phyloP scores from a whole-genome alignment of 2,797 vertebrate genomes.

The Bovichtus variegatus region DNA sequence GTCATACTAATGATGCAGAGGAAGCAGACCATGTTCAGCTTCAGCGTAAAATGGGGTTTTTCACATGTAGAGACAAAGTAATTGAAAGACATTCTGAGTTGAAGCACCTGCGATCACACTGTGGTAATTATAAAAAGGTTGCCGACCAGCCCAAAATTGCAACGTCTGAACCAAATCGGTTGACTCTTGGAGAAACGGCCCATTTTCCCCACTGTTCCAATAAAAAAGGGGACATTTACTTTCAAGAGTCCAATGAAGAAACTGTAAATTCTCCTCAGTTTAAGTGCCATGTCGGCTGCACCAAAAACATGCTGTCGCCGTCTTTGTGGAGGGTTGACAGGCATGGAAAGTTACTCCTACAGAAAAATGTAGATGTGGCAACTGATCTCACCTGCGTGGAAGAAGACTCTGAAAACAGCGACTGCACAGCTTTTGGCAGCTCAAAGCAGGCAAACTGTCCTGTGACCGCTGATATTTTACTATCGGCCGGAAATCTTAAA shows the following conservation, averaged over 20 bases:
- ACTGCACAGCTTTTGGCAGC: slow-evolving; percentile 83
- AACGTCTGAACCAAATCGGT: slow-evolving; percentile 32
- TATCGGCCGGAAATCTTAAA: slow-evolving; percentile 85
- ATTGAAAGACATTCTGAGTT: slow-evolving; percentile 88
- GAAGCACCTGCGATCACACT: slow-evolving; percentile 76
- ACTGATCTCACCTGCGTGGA: slow-evolving; percentile 87
- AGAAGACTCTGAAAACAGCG: slow-evolving; percentile 84
- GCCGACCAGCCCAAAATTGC: slow-evolving; percentile 33
- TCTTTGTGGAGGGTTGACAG: slow-evolving; percentile 87
- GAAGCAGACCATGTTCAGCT: slow-evolving; percentile 78
- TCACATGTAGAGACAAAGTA: slow-evolving; percentile 84
- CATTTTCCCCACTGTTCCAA: slow-evolving; percentile 75
- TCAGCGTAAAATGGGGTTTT: slow-evolving; percentile 86
- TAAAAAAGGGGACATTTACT: slow-evolving; percentile 84
- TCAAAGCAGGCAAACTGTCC: slow-evolving; percentile 86
- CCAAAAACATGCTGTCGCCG: slow-evolving; percentile 83
- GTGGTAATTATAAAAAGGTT: slow-evolving; percentile 45
- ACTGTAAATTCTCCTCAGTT: slow-evolving; percentile 83
- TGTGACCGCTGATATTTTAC: slow-evolving; percentile 81
- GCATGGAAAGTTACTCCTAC: slow-evolving; percentile 87
- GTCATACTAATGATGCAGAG: slow-evolving; percentile 67
- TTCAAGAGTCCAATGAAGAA: slow-evolving; percentile 84
- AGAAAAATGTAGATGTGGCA: slow-evolving; percentile 86
- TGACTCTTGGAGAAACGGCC: slow-evolving; percentile 40
- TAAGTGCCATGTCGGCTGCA: slow-evolving; percentile 81